phyloP scores from a whole-genome alignment of 2,113 vertebrate genomes.

The Anhinga anhinga region DNA sequence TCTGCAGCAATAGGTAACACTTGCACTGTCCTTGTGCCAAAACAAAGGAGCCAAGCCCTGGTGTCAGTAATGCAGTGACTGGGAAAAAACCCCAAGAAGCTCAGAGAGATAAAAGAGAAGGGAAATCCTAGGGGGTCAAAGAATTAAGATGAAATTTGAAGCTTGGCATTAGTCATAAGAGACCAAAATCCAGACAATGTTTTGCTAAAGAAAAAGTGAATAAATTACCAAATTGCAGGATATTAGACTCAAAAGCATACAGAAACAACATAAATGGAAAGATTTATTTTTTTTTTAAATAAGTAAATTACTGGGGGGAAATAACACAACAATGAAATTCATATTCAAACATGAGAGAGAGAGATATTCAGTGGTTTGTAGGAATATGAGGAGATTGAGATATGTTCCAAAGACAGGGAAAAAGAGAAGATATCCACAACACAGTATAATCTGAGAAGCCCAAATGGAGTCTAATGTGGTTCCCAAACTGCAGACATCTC shows the following conservation, averaged over 20 bases:
- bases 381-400: not conserved
- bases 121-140: not conserved
- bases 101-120: not conserved
- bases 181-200: not conserved
- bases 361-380: not conserved
- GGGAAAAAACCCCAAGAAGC: not conserved
- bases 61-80: not conserved
- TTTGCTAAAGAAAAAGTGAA: not conserved
- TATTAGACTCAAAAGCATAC: not conserved
- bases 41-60: not conserved
- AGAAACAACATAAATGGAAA: not conserved
- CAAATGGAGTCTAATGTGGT: not conserved
- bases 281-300: not conserved
- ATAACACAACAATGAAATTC: not conserved
- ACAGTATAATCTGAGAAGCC: conserved; percentile 21
- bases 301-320: not conserved
- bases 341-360: not conserved
- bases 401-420: not conserved
- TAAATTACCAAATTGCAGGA: not conserved
- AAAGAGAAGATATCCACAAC: not conserved
- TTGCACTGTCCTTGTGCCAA: not conserved
- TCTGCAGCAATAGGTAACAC: not conserved
- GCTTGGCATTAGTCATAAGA: not conserved
- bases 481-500: conserved; percentile 17
- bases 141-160: not conserved